phyloP scores from a whole-genome alignment of 2,797 vertebrate genomes.

The Enteromius fasciolatus region DNA sequence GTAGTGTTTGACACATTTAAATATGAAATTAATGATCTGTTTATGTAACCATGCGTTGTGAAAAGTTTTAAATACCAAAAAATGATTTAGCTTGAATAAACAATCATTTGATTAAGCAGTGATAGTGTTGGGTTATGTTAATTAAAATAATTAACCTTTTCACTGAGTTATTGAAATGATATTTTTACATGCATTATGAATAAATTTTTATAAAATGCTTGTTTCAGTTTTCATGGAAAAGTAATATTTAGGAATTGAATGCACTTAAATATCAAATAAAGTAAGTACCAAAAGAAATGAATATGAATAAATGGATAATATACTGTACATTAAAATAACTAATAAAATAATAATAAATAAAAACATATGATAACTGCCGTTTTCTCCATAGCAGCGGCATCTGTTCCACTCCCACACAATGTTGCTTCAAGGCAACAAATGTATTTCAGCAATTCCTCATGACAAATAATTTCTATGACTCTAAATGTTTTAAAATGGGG shows the following conservation, averaged over 20 bases:
- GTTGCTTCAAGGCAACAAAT: neutral
- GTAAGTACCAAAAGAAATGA: neutral
- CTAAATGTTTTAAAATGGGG: constrained; percentile 21
- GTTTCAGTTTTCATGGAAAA: neutral
- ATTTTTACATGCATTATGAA: neutral
- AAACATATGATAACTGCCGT: neutral
- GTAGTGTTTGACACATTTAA: neutral
- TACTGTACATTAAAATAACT: neutral
- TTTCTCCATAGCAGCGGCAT: neutral
- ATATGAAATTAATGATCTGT: neutral
- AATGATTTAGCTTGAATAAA: neutral
- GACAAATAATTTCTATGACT: neutral
- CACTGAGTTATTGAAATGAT: neutral
- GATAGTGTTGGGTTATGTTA: neutral
- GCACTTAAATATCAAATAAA: neutral
- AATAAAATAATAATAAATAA: neutral
- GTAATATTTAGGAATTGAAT: neutral
- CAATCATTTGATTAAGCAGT: neutral
- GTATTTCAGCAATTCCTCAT: neutral
- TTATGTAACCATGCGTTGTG: neutral
- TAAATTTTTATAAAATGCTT: neutral
- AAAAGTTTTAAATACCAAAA: neutral
- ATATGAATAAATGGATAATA: too few species aligned
- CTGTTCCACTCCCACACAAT: constrained; percentile 4
- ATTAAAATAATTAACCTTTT: neutral